These are phyloP conservation scores for Homarus americanus DNA, from an alignment of 1,140 invertebrate genomes.

Conservation along the genomic window DNA sequence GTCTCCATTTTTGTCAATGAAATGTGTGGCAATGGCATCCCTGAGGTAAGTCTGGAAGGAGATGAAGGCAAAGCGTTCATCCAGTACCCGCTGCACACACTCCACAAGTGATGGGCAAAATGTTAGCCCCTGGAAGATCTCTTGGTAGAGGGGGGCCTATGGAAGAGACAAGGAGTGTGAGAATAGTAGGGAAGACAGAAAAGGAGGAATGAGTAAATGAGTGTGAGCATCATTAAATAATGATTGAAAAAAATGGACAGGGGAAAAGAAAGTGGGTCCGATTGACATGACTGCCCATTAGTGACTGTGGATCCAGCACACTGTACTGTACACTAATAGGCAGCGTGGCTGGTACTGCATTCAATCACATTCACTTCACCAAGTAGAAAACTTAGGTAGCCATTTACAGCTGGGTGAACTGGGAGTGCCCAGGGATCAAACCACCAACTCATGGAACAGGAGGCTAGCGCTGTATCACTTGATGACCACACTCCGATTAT, in stretches of 20 bases:
- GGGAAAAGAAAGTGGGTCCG: background rate
- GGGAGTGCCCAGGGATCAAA: too few relatives aligned
- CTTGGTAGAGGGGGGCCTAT: conserved; percentile 49
- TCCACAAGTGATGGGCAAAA: conserved; percentile 37
- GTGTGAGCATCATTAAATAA: background rate
- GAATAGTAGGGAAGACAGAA: too few relatives aligned
- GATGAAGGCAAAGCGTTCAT: conserved; percentile 40
- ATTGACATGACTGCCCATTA: too few relatives aligned
- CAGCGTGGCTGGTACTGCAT: too few relatives aligned
- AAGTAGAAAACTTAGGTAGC: too few relatives aligned
- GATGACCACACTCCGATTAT: too few relatives aligned
- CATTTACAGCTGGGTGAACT: too few relatives aligned
- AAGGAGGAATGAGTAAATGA: background rate
- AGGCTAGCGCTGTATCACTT: too few relatives aligned
- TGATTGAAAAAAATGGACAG: background rate
- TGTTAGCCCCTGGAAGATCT: conserved; percentile 46
- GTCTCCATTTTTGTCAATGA: conserved; percentile 54
- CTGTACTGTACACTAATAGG: too few relatives aligned
- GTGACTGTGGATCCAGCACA: too few relatives aligned
- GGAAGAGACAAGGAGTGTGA: background rate
- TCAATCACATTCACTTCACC: too few relatives aligned
- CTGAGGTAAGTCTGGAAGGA: conserved; percentile 39
- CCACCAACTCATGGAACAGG: too few relatives aligned
- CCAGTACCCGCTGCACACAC: conserved; percentile 38
- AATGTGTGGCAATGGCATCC: conserved; percentile 53